Evolutionary conservation across 2,888 invertebrate species (phyloP).

Genomic region (Diarsia dahlii): DNA sequence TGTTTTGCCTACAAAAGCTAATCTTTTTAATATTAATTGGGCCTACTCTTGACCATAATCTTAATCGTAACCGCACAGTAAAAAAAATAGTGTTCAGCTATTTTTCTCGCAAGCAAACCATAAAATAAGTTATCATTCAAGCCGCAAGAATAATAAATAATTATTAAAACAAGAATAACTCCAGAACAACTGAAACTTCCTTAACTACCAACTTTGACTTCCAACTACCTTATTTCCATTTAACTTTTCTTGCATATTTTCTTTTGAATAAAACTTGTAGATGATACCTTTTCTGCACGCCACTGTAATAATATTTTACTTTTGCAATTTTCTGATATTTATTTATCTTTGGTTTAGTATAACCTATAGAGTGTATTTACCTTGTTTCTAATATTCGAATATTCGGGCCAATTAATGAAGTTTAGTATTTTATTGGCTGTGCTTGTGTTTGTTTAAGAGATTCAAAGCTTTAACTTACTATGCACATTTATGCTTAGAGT

Average conservation of each 20-base stretch:
- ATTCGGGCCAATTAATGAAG: slow-evolving; percentile 34
- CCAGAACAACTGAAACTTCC: slow-evolving; percentile 23
- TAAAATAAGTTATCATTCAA: slow-evolving; percentile 10
- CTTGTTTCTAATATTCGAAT: slow-evolving; percentile 20
- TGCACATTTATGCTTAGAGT: slow-evolving; percentile 20
- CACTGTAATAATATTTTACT: slow-evolving; percentile 48
- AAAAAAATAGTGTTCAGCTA: neutral
- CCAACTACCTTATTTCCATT: slow-evolving; percentile 34
- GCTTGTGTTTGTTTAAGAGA: slow-evolving; percentile 15
- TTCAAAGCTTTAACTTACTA: slow-evolving; percentile 30
- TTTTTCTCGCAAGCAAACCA: neutral
- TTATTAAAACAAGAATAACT: slow-evolving; percentile 39
- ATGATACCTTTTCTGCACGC: slow-evolving; percentile 26
- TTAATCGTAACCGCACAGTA: neutral
- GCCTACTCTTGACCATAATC: too few species aligned
- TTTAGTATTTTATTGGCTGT: slow-evolving; percentile 13
- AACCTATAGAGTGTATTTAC: slow-evolving; percentile 36
- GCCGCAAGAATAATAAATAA: slow-evolving; percentile 28
- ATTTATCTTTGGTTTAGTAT: slow-evolving; percentile 38
- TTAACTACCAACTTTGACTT: slow-evolving; percentile 23
- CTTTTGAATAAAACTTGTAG: slow-evolving; percentile 19
- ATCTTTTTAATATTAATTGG: too few species aligned
- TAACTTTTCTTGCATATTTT: slow-evolving; percentile 43
- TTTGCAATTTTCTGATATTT: slow-evolving; percentile 55
- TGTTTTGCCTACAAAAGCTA: too few species aligned